phyloP scores from a whole-genome alignment of 1,140 invertebrate species.

The Drosophila saltans region DNA sequence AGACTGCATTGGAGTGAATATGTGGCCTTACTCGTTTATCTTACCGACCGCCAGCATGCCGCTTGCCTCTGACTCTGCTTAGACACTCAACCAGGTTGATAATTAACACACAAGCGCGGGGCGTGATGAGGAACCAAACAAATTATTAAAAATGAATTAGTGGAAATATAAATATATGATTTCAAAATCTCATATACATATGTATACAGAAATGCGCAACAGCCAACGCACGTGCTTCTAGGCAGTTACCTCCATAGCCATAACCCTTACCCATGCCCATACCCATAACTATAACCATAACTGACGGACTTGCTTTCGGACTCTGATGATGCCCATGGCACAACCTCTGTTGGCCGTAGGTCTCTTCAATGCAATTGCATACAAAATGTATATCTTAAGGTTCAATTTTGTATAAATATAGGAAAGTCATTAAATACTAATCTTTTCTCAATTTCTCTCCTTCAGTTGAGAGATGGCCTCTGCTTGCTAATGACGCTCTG shows the following conservation, averaged over 20 bases:
- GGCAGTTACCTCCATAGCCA: constrained; percentile 36
- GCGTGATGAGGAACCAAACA: constrained; percentile 80
- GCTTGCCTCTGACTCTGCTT: constrained; percentile 38
- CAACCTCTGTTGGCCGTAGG: constrained; percentile 26
- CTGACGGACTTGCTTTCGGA: constrained; percentile 31
- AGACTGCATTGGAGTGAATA: constrained; percentile 29
- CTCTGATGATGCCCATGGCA: constrained; percentile 56
- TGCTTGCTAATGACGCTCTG: constrained; percentile 63
- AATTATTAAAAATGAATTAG: constrained; percentile 83
- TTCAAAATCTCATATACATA: constrained; percentile 67
- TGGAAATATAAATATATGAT: constrained; percentile 81
- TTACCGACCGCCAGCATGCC: constrained; percentile 60
- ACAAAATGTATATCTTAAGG: constrained; percentile 65
- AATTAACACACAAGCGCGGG: constrained; percentile 80
- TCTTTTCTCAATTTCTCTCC: constrained; percentile 81
- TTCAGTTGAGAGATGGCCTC: constrained; percentile 21
- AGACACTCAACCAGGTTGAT: constrained; percentile 48
- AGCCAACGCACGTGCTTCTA: constrained; percentile 55
- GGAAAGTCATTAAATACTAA: constrained; percentile 82
- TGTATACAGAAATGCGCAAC: constrained; percentile 47
- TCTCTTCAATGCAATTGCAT: constrained; percentile 63
- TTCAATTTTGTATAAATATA: constrained; percentile 62
- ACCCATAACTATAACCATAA: neutral
- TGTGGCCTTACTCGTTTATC: constrained; percentile 64
- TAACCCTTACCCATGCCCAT: neutral